Conservation (phyloP, 2,888 invertebrate species). For the Tipula helvola region DNA sequence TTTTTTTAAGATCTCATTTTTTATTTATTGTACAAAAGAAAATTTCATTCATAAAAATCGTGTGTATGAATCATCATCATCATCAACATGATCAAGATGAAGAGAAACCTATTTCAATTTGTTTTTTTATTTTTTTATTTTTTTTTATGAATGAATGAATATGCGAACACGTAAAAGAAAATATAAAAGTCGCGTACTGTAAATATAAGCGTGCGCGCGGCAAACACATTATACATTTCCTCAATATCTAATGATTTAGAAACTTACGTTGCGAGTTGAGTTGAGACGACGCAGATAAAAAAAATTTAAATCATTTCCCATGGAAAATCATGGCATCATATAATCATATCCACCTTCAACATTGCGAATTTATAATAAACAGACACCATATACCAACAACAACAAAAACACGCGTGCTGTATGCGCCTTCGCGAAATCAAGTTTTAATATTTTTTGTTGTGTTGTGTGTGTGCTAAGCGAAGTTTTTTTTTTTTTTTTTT, state of each 20-base stretch:
- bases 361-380: not conserved
- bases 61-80: not conserved
- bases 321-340: not conserved
- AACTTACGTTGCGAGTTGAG: not conserved
- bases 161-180: not conserved
- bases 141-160: not conserved
- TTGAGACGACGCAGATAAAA: not conserved
- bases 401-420: conserved; percentile 9
- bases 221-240: not conserved
- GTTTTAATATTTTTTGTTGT: not conserved
- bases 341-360: not conserved
- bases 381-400: not conserved
- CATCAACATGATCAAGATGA: not conserved
- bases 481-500: not conserved
- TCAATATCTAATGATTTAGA: not conserved
- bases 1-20: not conserved
- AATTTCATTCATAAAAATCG: not conserved
- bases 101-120: not conserved
- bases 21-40: conserved; percentile 4
- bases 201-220: not conserved
- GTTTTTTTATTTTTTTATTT: no score
- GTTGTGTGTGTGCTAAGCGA: not conserved
- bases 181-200: not conserved
- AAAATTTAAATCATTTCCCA: not conserved
- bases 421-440: conserved; percentile 10